phyloP scores from a whole-genome alignment of 2,113 vertebrate species.

The Coturnix japonica region DNA sequence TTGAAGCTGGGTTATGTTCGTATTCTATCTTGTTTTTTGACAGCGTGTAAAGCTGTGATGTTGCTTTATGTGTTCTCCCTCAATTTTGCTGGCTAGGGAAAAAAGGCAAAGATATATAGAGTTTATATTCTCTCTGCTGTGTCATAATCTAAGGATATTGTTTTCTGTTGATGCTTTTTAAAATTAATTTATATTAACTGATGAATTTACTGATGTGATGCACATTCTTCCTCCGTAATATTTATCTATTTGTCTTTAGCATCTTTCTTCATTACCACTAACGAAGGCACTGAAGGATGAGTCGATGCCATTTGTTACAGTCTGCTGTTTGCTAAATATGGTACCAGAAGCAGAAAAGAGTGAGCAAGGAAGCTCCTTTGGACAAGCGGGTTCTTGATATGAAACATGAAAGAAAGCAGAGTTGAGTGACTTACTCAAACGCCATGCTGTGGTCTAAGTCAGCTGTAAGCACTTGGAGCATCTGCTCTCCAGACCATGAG shows the following conservation, averaged over 20 bases:
- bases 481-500: background rate
- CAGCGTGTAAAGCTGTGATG: background rate
- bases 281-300: accelerated
- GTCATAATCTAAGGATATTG: background rate
- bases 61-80: background rate
- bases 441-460: background rate
- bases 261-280: background rate
- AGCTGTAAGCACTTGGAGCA: background rate
- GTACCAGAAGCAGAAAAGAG: background rate
- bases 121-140: background rate
- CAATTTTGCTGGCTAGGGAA: background rate
- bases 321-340: background rate
- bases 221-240: background rate
- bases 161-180: background rate
- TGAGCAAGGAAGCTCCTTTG: background rate
- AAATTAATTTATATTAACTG: background rate
- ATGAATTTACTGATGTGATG: background rate
- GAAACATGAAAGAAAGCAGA: background rate
- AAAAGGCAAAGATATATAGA: background rate
- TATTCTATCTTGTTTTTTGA: background rate
- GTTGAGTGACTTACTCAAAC: background rate
- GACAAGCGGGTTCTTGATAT: background rate
- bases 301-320: background rate
- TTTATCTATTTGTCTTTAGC: background rate
- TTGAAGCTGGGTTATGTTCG: background rate